Evolutionary conservation across 2,888 invertebrate genomes (phyloP).

Genomic region (Rhagophthalmus giganteus): DNA sequence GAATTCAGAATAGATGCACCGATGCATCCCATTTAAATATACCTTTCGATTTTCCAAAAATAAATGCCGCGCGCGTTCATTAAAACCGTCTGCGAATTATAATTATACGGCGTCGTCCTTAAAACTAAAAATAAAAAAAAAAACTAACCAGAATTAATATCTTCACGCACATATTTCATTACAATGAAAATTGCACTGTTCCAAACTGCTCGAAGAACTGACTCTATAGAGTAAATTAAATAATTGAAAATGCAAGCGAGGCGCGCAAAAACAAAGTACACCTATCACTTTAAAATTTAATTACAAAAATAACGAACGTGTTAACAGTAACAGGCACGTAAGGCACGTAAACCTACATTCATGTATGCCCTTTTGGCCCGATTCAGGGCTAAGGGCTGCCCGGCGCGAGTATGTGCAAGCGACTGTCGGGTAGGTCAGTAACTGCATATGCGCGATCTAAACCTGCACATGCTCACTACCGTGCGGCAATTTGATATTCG

Average conservation of each 20-base stretch:
- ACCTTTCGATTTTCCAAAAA: background rate
- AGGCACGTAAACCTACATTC: constrained; percentile 43
- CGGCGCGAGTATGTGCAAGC: constrained; percentile 51
- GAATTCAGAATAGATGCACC: constrained; percentile 5
- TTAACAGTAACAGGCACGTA: constrained; percentile 29
- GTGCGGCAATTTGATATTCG: constrained; percentile 35
- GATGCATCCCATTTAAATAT: constrained; percentile 6
- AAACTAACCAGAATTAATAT: constrained; percentile 44
- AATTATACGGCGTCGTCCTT: too few relatives aligned
- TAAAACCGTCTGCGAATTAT: background rate
- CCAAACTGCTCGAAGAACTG: constrained; percentile 33
- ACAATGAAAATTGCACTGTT: constrained; percentile 34
- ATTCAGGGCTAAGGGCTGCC: constrained; percentile 50
- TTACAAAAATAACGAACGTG: too few relatives aligned
- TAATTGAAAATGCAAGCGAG: constrained; percentile 13
- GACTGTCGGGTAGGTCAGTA: constrained; percentile 56
- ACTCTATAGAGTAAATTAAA: constrained; percentile 33
- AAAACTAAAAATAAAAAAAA: constrained; percentile 10
- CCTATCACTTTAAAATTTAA: constrained; percentile 18
- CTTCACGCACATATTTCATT: constrained; percentile 50
- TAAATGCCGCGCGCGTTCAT: too few relatives aligned
- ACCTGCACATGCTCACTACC: constrained; percentile 31
- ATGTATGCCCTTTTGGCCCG: constrained; percentile 49
- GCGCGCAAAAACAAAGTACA: constrained; percentile 15
- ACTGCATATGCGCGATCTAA: constrained; percentile 54